Base-by-base conservation (phyloP, 37 sponge, comb jelly and placozoan species). In the Chondrosia reniformis region DNA sequence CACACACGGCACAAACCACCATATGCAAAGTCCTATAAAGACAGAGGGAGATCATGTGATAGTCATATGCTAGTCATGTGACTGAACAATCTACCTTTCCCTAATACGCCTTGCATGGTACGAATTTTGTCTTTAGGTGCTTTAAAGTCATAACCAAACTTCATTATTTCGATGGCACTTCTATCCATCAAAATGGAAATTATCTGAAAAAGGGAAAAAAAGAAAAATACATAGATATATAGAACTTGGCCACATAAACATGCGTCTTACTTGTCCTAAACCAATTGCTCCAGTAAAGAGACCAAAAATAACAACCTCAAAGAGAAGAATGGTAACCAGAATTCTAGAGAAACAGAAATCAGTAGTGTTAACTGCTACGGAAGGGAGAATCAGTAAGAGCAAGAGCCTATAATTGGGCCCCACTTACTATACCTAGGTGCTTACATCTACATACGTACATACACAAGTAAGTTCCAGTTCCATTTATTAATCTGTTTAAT, bases 301-400 rank as follows among this genome's bases (percentile, higher is more conserved):
- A n/a, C 91, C 91, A 80, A 91, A 91, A 1, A 84, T 78, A 33
- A 86, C 71, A 34, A 66, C 42, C 39, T 76, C 73, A 52, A 91
- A 84, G 62, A 91, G 84, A 30, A 86, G 64, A 19, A 80, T 59
- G 6, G 77, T 7, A 0, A 86, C 85, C 45, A 79, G 34, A 0
- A 85, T 58, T 38, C 91, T 90, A 61, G 12, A 36, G 54, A 63
- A 56, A 46, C 56, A 19, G 36, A 49, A 39, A 30, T 4, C 3
- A 57, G 31, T 19, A 38, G 30, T 34, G 42, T 42, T 45, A 61
- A 62, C 64, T 24, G 28, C 64, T 19, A 49, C 12, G 54, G n/a
- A n/a, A n/a, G n/a, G n/a, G n/a, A n/a, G n/a, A n/a, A n/a, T n/a
- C n/a, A n/a, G n/a, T n/a, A n/a, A n/a, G n/a, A n/a, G n/a, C n/a